Evolutionary conservation across 53 echinoderm and acorn worm genomes (phyloP), one percentile per base, ranked within the genome.

Genomic region (Temnopleurus reevesii): DNA sequence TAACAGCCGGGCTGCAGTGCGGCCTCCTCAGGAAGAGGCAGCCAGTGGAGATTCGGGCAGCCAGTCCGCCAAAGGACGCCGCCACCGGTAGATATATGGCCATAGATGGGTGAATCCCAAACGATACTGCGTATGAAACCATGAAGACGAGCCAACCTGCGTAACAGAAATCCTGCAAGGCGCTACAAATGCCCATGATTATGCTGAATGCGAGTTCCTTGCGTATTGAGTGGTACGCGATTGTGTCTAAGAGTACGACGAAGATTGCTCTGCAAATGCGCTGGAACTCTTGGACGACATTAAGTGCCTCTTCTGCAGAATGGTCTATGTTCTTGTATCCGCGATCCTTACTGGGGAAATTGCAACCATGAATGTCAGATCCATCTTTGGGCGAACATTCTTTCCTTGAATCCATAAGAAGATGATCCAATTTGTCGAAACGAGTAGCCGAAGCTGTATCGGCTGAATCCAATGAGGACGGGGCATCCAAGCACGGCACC

Each of bases 71-170:
- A 3, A 18, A 10, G 23, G 77, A 77, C 24, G 77, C 77, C 7
- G 77, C 77, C 6, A 77, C 25, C 12, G 77, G 77, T 21, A 77
- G 77, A 26, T 77, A 77, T 34, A 45, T 45, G 0, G 77, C 46
- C 46, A 19, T 4, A 45, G 46, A 45, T 77, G 44, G 43, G 4
- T 43, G 21, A 24, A 77, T 23, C 5, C 77, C 77, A 6, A 45
- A 43, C 10, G 77, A 77, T n/a, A 77, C 8, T 18, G 77, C 77
- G 45, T 77, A 77, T 5, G 77, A 77, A 2, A 26, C 77, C 45
- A 77, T 77, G 25, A 77, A 77, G 25, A 77, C 26, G 24, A 77
- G 77, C 77, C 77, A 77, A 9, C 77, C 77, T 8, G 21, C 9
- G 45, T n/a, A 77, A 6, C 43, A n/a, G 5, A 77, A 17, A 24